Evolutionary conservation across 1,140 invertebrate species (phyloP).

Genomic region (Dolichoris vasculosae): DNA sequence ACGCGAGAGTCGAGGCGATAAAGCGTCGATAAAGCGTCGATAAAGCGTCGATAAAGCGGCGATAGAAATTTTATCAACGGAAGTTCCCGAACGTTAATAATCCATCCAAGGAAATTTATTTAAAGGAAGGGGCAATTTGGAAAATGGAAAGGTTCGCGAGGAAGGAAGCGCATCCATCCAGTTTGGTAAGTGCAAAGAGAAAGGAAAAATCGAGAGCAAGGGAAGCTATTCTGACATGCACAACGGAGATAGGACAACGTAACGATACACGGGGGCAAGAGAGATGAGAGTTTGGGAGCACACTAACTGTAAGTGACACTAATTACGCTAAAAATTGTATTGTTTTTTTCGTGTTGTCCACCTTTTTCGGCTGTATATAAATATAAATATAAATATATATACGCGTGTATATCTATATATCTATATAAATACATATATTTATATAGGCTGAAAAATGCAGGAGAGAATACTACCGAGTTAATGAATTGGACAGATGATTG

Average conservation of each 20-base stretch:
- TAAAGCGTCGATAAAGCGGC: too few species aligned
- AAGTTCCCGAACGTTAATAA: too few species aligned
- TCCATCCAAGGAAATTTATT: too few species aligned
- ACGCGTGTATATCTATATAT: background rate
- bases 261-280: conserved; percentile 55
- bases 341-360: conserved; percentile 61
- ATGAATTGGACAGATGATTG: conserved; percentile 72
- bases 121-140: too few species aligned
- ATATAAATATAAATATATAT: conserved; percentile 39
- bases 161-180: conserved; percentile 24
- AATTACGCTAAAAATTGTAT: conserved; percentile 61
- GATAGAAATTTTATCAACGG: too few species aligned
- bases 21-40: too few species aligned
- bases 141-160: background rate
- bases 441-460: conserved; percentile 66
- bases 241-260: conserved; percentile 58
- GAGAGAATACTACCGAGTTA: conserved; percentile 71
- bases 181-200: conserved; percentile 24
- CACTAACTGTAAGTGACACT: conserved; percentile 73
- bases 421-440: conserved; percentile 54
- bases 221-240: conserved; percentile 55
- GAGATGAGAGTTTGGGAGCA: conserved; percentile 51
- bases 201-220: conserved; percentile 33
- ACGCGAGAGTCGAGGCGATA: too few species aligned
- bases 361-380: conserved; percentile 38